Conservation (phyloP, 2,888 invertebrate genomes). For the Sarcophaga rosellei region DNA sequence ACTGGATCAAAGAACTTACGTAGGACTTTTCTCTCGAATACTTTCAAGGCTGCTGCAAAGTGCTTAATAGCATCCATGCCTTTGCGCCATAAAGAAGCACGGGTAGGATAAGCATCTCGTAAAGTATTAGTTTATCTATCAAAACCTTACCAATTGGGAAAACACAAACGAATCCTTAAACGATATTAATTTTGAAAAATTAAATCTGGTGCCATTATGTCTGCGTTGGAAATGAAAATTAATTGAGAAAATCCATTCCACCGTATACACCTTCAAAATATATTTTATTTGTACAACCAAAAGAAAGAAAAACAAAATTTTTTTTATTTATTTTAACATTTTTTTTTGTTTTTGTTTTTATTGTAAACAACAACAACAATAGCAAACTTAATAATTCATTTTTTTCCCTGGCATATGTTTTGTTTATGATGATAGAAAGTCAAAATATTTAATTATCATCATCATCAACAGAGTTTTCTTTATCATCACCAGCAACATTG, state of each 20-base stretch:
- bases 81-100: no score
- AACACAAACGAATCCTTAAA: not conserved
- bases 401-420: not conserved
- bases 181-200: not conserved
- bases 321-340: constrained; percentile 32
- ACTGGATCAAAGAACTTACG: no score
- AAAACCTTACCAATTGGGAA: not conserved
- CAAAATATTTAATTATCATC: no score
- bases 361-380: not conserved
- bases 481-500: no score
- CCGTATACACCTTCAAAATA: constrained; percentile 9
- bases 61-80: no score
- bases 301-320: not conserved
- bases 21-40: no score
- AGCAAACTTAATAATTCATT: not conserved
- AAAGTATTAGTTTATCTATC: not conserved
- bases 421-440: no score
- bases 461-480: no score
- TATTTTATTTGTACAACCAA: not conserved
- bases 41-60: no score
- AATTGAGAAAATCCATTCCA: constrained; percentile 1
- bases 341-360: constrained; percentile 4
- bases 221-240: not conserved
- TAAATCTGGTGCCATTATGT: constrained; percentile 58
- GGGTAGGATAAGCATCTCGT: no score